Evolutionary conservation across 2,797 vertebrate genomes (phyloP), one percentile per base, ranked within the genome.

Genomic region (Podarcis lilfordi): DNA sequence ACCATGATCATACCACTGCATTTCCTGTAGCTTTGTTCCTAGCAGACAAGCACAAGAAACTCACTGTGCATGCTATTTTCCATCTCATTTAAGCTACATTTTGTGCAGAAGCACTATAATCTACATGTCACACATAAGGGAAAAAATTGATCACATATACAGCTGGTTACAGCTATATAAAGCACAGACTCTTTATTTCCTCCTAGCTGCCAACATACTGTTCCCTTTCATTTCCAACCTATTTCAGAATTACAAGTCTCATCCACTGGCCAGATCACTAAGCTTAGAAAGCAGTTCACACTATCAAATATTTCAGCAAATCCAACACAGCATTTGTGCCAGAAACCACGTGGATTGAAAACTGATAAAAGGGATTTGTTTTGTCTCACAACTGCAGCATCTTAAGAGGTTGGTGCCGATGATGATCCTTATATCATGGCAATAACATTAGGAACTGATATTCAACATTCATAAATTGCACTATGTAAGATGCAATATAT

Each of bases 71-170:
- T 29, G 32, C 43, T 85, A 92, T 84, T 95, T 95, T 90, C 66
- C 88, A 93, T 69, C 89, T 88, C 74, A 89, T 0, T 85, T 93
- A 75, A 88, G 81, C 87, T 80, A n/a, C 0, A 25, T 21, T 87
- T 66, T 21, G 35, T 76, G 37, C 79, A 86, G 84, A 86, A 92
- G 82, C 78, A 91, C 87, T 90, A 75, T 83, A 94, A 94, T 86
- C 89, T 92, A 78, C 74, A n/a, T 32, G 84, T 92, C 91, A 91
- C 79, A n/a, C 61, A 59, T n/a, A 35, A 80, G n/a, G 37, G 32
- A 64, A 90, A 85, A 81, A 43, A 27, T 40, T 19, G 21, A 11
- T 8, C 71, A 74, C 0, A 2, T 0, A 61, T 37, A 81, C 85
- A 93, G 82, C 84, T 92, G 88, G 32, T 55, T 91, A 74, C 55